phyloP scores from a whole-genome alignment of 2,888 invertebrate genomes.

The Meliscaeva auricollis region DNA sequence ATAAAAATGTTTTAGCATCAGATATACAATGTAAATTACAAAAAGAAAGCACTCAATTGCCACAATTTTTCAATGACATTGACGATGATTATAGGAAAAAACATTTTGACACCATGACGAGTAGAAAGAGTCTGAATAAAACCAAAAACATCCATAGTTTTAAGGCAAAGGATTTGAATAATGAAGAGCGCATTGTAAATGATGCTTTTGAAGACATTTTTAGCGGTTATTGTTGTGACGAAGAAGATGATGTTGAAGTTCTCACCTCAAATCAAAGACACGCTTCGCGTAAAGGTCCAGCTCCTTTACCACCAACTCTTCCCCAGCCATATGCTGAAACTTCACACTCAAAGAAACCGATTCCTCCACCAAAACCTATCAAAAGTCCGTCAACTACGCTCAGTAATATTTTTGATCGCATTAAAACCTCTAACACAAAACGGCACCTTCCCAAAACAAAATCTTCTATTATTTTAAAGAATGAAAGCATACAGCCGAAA shows the following conservation, averaged over 20 bases:
- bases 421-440: constrained; percentile 77
- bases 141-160: constrained; percentile 39
- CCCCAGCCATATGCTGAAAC: constrained; percentile 73
- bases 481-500: constrained; percentile 52
- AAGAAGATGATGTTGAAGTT: constrained; percentile 78
- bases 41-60: constrained; percentile 21
- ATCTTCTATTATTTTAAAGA: constrained; percentile 79
- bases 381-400: constrained; percentile 80
- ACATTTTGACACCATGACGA: constrained; percentile 80
- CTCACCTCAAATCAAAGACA: constrained; percentile 51
- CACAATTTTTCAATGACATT: constrained; percentile 52
- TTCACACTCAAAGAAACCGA: constrained; percentile 5
- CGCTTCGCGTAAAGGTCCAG: constrained; percentile 77
- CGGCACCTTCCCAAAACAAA: too few species aligned
- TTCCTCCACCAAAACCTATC: constrained; percentile 65
- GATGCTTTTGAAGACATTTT: constrained; percentile 83
- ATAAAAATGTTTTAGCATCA: constrained; percentile 36
- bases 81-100: constrained; percentile 83
- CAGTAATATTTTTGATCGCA: constrained; percentile 81
- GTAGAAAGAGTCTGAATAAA: constrained; percentile 42
- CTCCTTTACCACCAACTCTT: constrained; percentile 77
- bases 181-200: constrained; percentile 81
- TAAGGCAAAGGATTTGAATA: constrained; percentile 77
- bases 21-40: constrained; percentile 31
- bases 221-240: constrained; percentile 80